These are phyloP conservation scores for Lasius platythorax DNA, from an alignment of 2,888 invertebrate species.

Conservation along the genomic window DNA sequence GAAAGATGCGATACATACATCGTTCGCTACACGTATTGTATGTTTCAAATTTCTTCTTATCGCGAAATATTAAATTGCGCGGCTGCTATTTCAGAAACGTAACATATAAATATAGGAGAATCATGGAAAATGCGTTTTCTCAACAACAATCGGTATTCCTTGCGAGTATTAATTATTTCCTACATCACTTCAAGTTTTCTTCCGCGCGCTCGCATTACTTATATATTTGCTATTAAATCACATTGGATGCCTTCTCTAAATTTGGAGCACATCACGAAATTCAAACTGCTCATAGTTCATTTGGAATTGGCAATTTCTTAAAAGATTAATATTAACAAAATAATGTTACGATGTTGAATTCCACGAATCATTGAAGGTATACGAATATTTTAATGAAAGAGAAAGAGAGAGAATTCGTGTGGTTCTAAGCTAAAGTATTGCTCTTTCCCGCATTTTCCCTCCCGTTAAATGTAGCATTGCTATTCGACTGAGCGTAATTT, in stretches of 20 bases:
- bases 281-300: background rate
- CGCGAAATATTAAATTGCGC: background rate
- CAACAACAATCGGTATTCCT: background rate
- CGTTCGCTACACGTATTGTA: background rate
- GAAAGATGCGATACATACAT: background rate
- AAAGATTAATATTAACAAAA: background rate
- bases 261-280: background rate
- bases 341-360: background rate
- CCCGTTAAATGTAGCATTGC: slow-evolving; percentile 16
- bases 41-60: slow-evolving; percentile 1
- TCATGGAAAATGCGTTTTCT: background rate
- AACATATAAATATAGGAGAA: background rate
- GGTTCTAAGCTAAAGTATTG: background rate
- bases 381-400: slow-evolving; percentile 1
- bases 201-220: background rate
- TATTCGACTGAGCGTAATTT: slow-evolving; percentile 2
- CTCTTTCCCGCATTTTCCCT: background rate
- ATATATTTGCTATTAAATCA: background rate
- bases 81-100: background rate
- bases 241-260: background rate
- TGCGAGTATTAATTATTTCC: slow-evolving; percentile 20
- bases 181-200: background rate
- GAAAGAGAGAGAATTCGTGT: background rate
- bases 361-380: background rate
- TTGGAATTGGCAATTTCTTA: background rate